Percentiles rank a stretch among this genome's conserved stretches.
Conservation (phyloP, 2,888 invertebrate species). For the Fragum fragum region DNA sequence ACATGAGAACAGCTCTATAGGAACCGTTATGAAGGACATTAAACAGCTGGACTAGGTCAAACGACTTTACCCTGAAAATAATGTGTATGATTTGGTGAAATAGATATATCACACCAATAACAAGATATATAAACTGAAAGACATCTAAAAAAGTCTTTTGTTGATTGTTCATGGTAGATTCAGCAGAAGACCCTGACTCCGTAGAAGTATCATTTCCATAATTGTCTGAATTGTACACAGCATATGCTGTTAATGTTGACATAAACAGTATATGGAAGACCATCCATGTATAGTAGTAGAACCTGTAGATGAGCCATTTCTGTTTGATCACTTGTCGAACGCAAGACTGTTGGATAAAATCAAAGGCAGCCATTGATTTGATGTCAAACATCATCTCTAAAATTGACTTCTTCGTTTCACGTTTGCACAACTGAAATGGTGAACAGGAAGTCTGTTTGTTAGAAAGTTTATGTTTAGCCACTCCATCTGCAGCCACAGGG, state of each 20-base stretch:
- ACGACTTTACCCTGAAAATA: constrained; percentile 51
- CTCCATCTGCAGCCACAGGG: constrained; percentile 59
- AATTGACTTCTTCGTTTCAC: constrained; percentile 66
- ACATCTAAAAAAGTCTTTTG: constrained; percentile 45
- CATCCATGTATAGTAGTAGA: constrained; percentile 70
- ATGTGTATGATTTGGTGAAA: constrained; percentile 51
- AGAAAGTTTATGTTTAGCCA: constrained; percentile 58
- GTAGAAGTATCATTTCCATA: constrained; percentile 10
- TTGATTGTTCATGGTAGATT: neutral
- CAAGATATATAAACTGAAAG: constrained; percentile 52
- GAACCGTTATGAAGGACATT: constrained; percentile 63
- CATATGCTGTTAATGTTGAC: constrained; percentile 63
- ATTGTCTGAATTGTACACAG: constrained; percentile 61
- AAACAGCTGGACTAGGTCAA: constrained; percentile 43
- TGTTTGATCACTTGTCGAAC: constrained; percentile 72
- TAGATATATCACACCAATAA: constrained; percentile 62
- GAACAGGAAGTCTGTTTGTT: constrained; percentile 40
- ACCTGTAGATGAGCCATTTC: constrained; percentile 72
- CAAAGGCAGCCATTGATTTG: constrained; percentile 66
- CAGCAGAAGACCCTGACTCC: neutral
- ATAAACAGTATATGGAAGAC: constrained; percentile 71
- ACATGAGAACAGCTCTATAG: constrained; percentile 60
- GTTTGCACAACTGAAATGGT: constrained; percentile 38
- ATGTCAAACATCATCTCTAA: constrained; percentile 76
- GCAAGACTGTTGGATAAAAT: constrained; percentile 70